phyloP scores from a whole-genome alignment of 2,888 invertebrate species.

The Theristus sp. region DNA sequence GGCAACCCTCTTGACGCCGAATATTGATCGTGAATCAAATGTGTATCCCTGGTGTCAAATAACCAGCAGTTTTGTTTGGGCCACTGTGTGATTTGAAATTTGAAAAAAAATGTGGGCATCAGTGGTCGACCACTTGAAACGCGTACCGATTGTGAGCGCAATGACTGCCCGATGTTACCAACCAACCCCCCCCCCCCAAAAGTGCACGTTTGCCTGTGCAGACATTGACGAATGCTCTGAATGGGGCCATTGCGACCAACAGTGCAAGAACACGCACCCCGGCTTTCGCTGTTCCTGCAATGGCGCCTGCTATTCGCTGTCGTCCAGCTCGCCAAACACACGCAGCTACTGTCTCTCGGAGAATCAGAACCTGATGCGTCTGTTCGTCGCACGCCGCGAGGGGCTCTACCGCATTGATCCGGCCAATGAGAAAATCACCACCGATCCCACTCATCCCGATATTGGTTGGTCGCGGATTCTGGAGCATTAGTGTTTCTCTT shows the following conservation, averaged over 20 bases:
- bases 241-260: constrained; percentile 59
- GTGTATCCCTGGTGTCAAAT: not conserved
- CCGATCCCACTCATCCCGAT: too few relatives aligned
- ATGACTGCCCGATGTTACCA: too few relatives aligned
- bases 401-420: constrained; percentile 17
- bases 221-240: constrained; percentile 60
- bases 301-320: constrained; percentile 19
- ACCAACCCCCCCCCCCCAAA: too few relatives aligned
- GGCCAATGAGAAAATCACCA: not conserved
- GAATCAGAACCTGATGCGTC: constrained; percentile 22
- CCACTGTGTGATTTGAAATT: not conserved
- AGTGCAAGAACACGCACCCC: constrained; percentile 66
- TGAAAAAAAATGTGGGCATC: not conserved
- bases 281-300: constrained; percentile 41
- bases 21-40: too few relatives aligned
- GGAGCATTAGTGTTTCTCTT: too few relatives aligned
- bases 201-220: constrained; percentile 20
- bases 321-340: not conserved
- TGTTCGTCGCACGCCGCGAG: constrained; percentile 24
- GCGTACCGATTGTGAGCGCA: too few relatives aligned
- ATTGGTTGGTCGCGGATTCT: too few relatives aligned
- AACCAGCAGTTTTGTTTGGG: not conserved
- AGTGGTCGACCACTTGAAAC: too few relatives aligned
- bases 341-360: constrained; percentile 20
- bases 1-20: not conserved